Base-by-base conservation (phyloP, 2,888 invertebrate species). In the Osedax fenrisi region DNA sequence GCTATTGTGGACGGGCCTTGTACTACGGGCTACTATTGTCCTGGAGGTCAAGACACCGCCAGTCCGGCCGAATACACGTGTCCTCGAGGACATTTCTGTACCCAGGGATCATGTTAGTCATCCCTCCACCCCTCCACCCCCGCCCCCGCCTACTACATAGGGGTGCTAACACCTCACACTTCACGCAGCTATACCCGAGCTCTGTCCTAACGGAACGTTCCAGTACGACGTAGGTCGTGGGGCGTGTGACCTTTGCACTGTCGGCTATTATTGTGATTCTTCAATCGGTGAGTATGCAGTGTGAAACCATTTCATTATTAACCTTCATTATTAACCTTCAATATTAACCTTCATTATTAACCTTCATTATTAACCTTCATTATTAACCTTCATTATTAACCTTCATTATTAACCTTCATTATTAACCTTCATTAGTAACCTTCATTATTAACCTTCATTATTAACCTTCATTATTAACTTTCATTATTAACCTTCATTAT, bases 121-220 rank as follows among this genome's bases (percentile, higher is more conserved):
- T n/a, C n/a, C n/a, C n/a, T n/a, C n/a, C n/a, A n/a, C n/a, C n/a
- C n/a, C n/a, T n/a, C n/a, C n/a, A n/a, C n/a, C n/a, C n/a, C n/a
- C n/a, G n/a, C n/a, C n/a, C n/a, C n/a, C n/a, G n/a, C n/a, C n/a
- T n/a, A n/a, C n/a, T n/a, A n/a, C n/a, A n/a, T n/a, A n/a, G n/a
- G n/a, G n/a, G n/a, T n/a, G n/a, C n/a, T n/a, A n/a, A n/a, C n/a
- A n/a, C n/a, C n/a, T n/a, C n/a, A n/a, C n/a, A n/a, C n/a, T n/a
- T n/a, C n/a, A n/a, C n/a, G n/a, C 81, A 3, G 73, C 73, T 24
- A 75, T 76, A 1, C 82, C 83, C 3, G 76, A 76, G 2, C 75
- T 81, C 75, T 83, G 83, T 79, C 77, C 79, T 2, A 81, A 81
- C 73, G 83, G 83, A 17, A 81, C 81, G 2, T 82, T 81, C 78